A percentile compares a stretch with the other conserved stretches of the same genome.
Evolutionary conservation across 2,888 invertebrate species (phyloP).

Genomic region (Hemaris fuciformis): DNA sequence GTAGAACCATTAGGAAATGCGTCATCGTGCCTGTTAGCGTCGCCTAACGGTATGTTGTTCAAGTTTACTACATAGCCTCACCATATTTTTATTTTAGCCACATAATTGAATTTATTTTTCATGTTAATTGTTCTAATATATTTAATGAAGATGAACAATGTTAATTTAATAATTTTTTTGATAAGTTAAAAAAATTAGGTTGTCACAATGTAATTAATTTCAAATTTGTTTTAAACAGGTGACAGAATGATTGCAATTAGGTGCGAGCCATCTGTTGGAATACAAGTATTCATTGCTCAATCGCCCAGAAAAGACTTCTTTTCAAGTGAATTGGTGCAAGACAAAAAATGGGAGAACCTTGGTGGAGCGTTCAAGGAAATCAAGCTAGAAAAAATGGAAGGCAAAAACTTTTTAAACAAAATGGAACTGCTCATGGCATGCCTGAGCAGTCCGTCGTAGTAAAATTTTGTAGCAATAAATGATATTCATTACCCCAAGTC

Average conservation of each 20-base stretch:
- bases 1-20: slow-evolving; percentile 97
- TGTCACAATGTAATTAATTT: too few relatives aligned
- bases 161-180: too few relatives aligned
- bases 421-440: slow-evolving; percentile 98
- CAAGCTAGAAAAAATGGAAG: slow-evolving; percentile 96
- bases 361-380: slow-evolving; percentile 96
- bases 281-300: slow-evolving; percentile 94
- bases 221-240: slow-evolving; percentile 52
- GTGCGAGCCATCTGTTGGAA: slow-evolving; percentile 93
- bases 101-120: too few relatives aligned
- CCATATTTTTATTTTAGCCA: too few relatives aligned
- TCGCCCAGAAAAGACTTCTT: slow-evolving; percentile 94
- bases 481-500: neutral
- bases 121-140: too few relatives aligned
- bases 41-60: slow-evolving; percentile 89
- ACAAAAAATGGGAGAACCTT: slow-evolving; percentile 96
- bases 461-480: slow-evolving; percentile 29
- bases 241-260: slow-evolving; percentile 93
- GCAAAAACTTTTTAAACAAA: slow-evolving; percentile 97
- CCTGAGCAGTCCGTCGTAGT: slow-evolving; percentile 86
- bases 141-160: too few relatives aligned
- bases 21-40: slow-evolving; percentile 93
- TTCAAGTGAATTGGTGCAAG: slow-evolving; percentile 92
- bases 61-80: too few relatives aligned
- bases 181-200: too few relatives aligned